Evolutionary conservation across 2,797 vertebrate species (phyloP), one percentile per base, ranked within the genome.

Genomic region (Ctenopoma kingsleyae): DNA sequence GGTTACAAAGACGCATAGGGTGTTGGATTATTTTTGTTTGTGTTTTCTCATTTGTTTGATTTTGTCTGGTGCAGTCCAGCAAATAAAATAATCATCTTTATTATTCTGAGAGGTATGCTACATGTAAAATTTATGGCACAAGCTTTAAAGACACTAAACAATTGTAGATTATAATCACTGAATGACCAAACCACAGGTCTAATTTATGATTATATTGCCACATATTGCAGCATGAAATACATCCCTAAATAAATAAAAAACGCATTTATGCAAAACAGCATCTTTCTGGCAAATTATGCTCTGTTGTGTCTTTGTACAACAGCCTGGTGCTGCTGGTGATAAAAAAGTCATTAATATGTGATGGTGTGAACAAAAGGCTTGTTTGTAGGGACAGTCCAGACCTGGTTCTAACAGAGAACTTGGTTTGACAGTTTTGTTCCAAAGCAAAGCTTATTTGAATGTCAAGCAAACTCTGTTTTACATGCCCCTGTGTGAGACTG

Each of bases 291-390:
- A 32, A 35, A 59, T 25, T 36, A 40, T 8, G 54, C 40, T 60
- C 16, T 60, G 35, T 52, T 8, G 51, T 22, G 22, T 67, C 23
- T 12, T 40, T 8, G 11, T 38, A 13, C 54, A 61, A 54, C 49
- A 74, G 65, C 68, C 43, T 19, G 53, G 56, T 68, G 53, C 57
- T 58, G 52, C 46, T 56, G 36, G 35, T 61, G 66, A 85, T 74
- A 56, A 80, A 60, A 56, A 12, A 12, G 49, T 53, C n/a, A 49
- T 76, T 62, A 63, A 76, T 64, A 55, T 30, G 50, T 44, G 44
- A 50, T 35, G 44, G 40, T 74, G 60, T 50, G 20, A 20, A 49
- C 3, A 58, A 41, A n/a, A 55, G 25, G 51, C 43, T 17, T 56
- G 15, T 61, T 67, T 60, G 41, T 22, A 17, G 38, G 11, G 49